Conservation (phyloP, 2,113 vertebrate genomes). For the Tyrannus savana region DNA sequence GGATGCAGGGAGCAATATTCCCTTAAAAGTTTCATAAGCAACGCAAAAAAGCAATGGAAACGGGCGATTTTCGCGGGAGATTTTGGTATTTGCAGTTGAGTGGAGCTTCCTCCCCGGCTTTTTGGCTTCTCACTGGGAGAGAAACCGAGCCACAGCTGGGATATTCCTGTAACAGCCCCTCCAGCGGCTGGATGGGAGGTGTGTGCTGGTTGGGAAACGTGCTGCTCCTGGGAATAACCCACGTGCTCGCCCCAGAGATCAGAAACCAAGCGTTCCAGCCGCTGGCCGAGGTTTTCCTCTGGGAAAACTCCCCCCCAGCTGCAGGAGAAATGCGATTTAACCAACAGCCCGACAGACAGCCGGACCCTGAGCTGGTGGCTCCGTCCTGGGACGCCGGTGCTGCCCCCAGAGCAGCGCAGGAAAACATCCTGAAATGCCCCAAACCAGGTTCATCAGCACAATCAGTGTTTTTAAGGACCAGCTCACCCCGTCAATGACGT, state of each 20-base stretch:
- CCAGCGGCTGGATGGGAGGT: not conserved
- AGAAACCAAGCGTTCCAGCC: not conserved
- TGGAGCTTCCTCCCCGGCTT: not conserved
- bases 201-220: not conserved
- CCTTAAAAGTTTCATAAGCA: rapidly evolving
- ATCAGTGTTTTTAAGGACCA: rapidly evolving
- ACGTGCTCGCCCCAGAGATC: rapidly evolving
- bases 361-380: rapidly evolving
- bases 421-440: not conserved
- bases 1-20: not conserved
- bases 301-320: not conserved
- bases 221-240: not conserved
- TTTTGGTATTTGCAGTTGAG: not conserved
- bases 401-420: rapidly evolving
- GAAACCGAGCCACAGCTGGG: not conserved
- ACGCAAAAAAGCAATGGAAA: rapidly evolving
- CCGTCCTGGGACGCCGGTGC: not conserved
- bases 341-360: rapidly evolving
- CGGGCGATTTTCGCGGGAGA: not conserved
- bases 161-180: not conserved
- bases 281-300: not conserved
- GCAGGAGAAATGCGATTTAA: not conserved
- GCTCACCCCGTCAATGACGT: rapidly evolving
- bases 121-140: not conserved
- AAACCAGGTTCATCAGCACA: rapidly evolving